phyloP scores from a whole-genome alignment of 2,888 invertebrate species.

The Pyrochroa serraticornis region DNA sequence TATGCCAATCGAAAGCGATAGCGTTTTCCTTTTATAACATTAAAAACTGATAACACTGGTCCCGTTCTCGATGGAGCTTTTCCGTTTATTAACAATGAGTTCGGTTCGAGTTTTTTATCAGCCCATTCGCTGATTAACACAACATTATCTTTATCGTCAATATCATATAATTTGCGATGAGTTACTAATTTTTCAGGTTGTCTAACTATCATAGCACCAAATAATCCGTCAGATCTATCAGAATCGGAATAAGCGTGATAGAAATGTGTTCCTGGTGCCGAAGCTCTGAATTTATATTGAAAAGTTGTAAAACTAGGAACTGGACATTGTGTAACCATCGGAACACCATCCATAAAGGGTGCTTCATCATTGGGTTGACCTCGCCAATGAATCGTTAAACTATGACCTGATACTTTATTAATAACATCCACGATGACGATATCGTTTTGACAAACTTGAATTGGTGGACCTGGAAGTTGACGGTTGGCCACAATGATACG shows the following conservation, averaged over 20 bases:
- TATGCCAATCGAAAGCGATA: slow-evolving; percentile 73
- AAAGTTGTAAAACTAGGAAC: slow-evolving; percentile 71
- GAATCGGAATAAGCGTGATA: slow-evolving; percentile 76
- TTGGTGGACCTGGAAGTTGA: slow-evolving; percentile 67
- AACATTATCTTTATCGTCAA: slow-evolving; percentile 72
- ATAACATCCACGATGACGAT: slow-evolving; percentile 74
- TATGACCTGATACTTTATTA: slow-evolving; percentile 72
- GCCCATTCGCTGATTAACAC: slow-evolving; percentile 75
- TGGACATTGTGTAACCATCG: slow-evolving; percentile 79
- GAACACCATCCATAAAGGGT: slow-evolving; percentile 78
- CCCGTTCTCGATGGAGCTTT: slow-evolving; percentile 59
- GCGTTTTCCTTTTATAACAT: slow-evolving; percentile 64
- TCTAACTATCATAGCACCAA: slow-evolving; percentile 74
- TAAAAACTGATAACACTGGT: slow-evolving; percentile 55
- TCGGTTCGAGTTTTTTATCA: slow-evolving; percentile 45
- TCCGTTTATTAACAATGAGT: slow-evolving; percentile 68
- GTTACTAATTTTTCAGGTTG: slow-evolving; percentile 68
- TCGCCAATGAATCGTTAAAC: slow-evolving; percentile 78
- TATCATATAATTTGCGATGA: slow-evolving; percentile 68
- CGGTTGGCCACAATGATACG: slow-evolving; percentile 73
- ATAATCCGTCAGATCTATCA: slow-evolving; percentile 71
- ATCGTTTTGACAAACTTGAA: slow-evolving; percentile 75
- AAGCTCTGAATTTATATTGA: slow-evolving; percentile 74
- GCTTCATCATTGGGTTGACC: slow-evolving; percentile 73
- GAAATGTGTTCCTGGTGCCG: slow-evolving; percentile 72